These are phyloP conservation scores for Chaitophorus viminalis DNA, from an alignment of 2,888 invertebrate species.

Conservation along the genomic window DNA sequence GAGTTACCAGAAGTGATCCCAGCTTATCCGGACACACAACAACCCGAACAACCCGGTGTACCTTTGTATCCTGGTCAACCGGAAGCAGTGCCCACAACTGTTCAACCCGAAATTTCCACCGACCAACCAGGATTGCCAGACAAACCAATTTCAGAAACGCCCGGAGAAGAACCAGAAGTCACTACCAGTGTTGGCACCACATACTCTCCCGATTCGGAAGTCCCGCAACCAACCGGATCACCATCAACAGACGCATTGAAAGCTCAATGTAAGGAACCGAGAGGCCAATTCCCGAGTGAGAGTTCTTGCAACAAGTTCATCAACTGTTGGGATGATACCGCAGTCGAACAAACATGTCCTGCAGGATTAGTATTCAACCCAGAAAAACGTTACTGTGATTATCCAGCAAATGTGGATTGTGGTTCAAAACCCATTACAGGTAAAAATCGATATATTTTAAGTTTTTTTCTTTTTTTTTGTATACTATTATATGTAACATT, in stretches of 20 bases:
- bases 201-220: conserved; percentile 24
- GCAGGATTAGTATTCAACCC: conserved; percentile 73
- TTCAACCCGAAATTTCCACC: conserved; percentile 11
- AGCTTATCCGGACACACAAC: conserved; percentile 50
- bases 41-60: conserved; percentile 42
- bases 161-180: conserved; percentile 29
- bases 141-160: conserved; percentile 16
- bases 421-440: conserved; percentile 69
- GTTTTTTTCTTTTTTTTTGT: background rate
- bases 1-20: conserved; percentile 50
- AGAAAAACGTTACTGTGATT: conserved; percentile 74
- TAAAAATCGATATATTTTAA: conserved; percentile 63
- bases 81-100: conserved; percentile 24
- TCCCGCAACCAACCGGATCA: conserved; percentile 8
- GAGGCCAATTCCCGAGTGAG: conserved; percentile 75
- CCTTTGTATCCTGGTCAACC: conserved; percentile 62
- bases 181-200: conserved; percentile 31
- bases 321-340: conserved; percentile 79
- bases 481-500: background rate
- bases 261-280: conserved; percentile 66
- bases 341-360: conserved; percentile 76
- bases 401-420: conserved; percentile 74
- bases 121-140: background rate
- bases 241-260: conserved; percentile 58
- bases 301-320: conserved; percentile 74